Evolutionary conservation across 2,113 vertebrate genomes (phyloP).

Genomic region (Laticauda laticaudata): DNA sequence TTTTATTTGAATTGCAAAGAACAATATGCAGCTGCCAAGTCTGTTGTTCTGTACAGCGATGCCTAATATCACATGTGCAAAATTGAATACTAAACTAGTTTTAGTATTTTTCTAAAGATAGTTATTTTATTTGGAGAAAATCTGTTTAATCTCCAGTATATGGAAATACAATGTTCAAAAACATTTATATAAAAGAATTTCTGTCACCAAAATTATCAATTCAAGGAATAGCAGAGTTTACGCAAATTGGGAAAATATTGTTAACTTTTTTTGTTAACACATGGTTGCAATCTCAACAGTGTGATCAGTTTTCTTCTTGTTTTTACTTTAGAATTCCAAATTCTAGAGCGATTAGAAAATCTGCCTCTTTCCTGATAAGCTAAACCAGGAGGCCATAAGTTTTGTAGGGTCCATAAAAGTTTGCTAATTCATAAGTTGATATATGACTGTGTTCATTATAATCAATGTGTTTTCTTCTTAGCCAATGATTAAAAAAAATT

Average conservation of each 20-base stretch:
- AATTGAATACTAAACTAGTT: not conserved
- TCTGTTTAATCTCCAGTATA: not conserved
- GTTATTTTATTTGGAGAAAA: not conserved
- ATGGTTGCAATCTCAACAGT: not conserved
- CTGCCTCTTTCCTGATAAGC: not conserved
- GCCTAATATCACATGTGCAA: not conserved
- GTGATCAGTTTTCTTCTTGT: not conserved
- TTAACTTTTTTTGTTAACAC: not conserved
- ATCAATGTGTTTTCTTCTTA: not conserved
- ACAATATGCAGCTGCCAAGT: slow-evolving; percentile 26
- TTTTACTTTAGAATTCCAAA: not conserved
- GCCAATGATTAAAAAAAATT: not conserved
- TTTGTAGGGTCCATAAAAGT: not conserved
- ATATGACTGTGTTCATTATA: not conserved
- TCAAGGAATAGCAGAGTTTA: not conserved
- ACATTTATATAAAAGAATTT: not conserved
- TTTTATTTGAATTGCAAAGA: slow-evolving; percentile 36
- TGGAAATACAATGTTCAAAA: not conserved
- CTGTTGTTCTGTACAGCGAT: not conserved
- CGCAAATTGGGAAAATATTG: not conserved
- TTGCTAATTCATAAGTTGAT: not conserved
- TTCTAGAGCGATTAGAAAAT: not conserved
- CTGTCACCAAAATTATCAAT: not conserved
- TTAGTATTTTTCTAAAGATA: accelerated
- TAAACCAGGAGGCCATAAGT: not conserved